Base-by-base conservation (phyloP, 2,888 invertebrate species). In the Diplolepis rosae region DNA sequence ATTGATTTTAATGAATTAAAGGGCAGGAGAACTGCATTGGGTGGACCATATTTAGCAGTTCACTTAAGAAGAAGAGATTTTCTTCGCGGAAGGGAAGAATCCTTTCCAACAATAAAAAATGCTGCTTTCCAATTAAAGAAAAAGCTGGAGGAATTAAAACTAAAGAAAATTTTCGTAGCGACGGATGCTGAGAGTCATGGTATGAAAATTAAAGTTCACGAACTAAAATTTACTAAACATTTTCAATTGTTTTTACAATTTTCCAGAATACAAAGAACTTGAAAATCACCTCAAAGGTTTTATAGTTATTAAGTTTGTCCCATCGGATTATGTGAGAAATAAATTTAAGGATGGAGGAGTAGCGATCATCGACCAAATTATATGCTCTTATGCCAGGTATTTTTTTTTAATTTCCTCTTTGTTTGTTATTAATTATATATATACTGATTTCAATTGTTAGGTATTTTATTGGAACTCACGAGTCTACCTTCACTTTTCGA, bases 401-500 rank as follows among this genome's bases (percentile, higher is more conserved):
- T 65, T 68, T 50, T 48, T 22, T 30, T 13, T 42, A 45, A 52
- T 11, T n/a, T n/a, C n/a, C n/a, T n/a, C n/a, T n/a, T n/a, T 28
- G 4, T 65, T 45, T 65, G 11, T 35, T 48, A 32, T 52, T 48
- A 65, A 35, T 56, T 68, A 18, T 27, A 51, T 67, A 32, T 48
- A 77, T 67, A 52, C 48, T 71, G 68, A 56, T 66, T 70, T 66
- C n/a, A n/a, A n/a, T 69, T 85, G 84, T 73, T 85, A 92, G 92
- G 77, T 93, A 93, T 86, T 98, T 98, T 85, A 92, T 98, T 45
- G 99, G 99, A 9, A 97, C 97, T 0, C 93, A 94, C 86, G 97
- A 97, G 81, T 99, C 99, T 72, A 99, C 99, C 0, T 99, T 98
- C 89, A 94, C 98, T 0, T 98, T 95, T 88, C 92, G 99, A 70